Base-by-base conservation (phyloP, 2,888 invertebrate genomes). In the Polydrusus cervinus region DNA sequence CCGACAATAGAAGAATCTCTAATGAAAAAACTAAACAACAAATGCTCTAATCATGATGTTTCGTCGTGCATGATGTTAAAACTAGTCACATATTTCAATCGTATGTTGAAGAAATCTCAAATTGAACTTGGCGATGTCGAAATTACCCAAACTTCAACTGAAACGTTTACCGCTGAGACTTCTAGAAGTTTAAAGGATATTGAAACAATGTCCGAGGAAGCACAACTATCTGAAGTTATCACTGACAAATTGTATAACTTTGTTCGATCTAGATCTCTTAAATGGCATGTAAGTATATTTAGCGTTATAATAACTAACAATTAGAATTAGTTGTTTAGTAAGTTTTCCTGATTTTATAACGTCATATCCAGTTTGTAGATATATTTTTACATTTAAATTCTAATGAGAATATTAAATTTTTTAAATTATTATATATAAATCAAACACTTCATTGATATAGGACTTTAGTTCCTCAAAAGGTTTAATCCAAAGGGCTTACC, bases 61-160 rank as follows among this genome's bases (percentile, higher is more conserved):
- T 93, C 94, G 45, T 93, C 95, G 9, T 95, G 95, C 85, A 92
- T 94, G 84, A 95, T 95, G 89, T 89, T 94, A 18, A 95, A 95
- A 86, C 86, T 95, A 80, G 93, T 95, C 47, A 92, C 93, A 16
- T 95, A 95, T 85, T 94, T 95, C 87, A 95, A 95, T 88, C 90
- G 92, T 78, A 90, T 95, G 87, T 89, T 95, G 83, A 92, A 95
- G 85, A 95, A 95, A 79, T 92, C 94, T 0, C 92, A 93, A 65
- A 91, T 95, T 82, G 94, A 94, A 82, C 87, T 95, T 57, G 93
- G 92, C 57, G 93, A 94, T 81, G 88, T 95, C 74, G 92, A 94
- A 88, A 92, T 95, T 79, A 92, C 92, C 13, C 92, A 93, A 85
- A 94, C 86, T 0, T 84, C 86, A 0, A 84, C 85, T 47, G 84